Evolutionary conservation across 1,140 invertebrate species (phyloP).

Genomic region (Heliconius congener): DNA sequence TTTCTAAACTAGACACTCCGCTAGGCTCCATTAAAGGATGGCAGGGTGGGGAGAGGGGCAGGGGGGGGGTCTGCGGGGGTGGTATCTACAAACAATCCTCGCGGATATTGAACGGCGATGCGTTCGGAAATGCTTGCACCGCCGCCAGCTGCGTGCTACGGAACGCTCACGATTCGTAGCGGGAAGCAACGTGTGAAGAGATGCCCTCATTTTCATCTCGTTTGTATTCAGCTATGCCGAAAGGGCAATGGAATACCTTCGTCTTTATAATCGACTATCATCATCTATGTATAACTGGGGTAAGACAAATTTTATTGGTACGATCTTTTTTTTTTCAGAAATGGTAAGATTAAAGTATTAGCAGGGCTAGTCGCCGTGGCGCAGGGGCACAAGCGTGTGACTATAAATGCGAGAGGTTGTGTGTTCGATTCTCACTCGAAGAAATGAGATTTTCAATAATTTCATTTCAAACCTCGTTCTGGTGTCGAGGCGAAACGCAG

Average conservation of each 20-base stretch:
- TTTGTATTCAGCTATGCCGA: conserved; percentile 61
- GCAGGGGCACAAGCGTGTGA: too few species aligned
- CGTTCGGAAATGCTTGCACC: conserved; percentile 74
- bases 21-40: conserved; percentile 65
- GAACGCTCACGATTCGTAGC: conserved; percentile 58
- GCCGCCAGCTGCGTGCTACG: conserved; percentile 64
- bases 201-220: conserved; percentile 66
- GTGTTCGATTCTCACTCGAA: too few species aligned
- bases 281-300: conserved; percentile 21
- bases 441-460: too few species aligned
- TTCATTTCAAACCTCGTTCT: too few species aligned
- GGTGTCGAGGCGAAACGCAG: too few species aligned
- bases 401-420: too few species aligned
- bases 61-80: conserved; percentile 43
- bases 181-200: conserved; percentile 64
- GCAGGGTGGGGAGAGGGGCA: conserved; percentile 35
- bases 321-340: not conserved
- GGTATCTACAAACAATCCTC: conserved; percentile 72
- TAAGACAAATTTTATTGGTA: conserved; percentile 7
- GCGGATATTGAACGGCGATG: conserved; percentile 77
- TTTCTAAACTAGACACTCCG: conserved; percentile 67
- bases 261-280: conserved; percentile 23
- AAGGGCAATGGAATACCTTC: conserved; percentile 40
- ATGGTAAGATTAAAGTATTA: too few species aligned
- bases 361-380: too few species aligned